These are phyloP conservation scores for Eumerus sabulonum DNA, from an alignment of 2,888 invertebrate genomes.

Conservation along the genomic window DNA sequence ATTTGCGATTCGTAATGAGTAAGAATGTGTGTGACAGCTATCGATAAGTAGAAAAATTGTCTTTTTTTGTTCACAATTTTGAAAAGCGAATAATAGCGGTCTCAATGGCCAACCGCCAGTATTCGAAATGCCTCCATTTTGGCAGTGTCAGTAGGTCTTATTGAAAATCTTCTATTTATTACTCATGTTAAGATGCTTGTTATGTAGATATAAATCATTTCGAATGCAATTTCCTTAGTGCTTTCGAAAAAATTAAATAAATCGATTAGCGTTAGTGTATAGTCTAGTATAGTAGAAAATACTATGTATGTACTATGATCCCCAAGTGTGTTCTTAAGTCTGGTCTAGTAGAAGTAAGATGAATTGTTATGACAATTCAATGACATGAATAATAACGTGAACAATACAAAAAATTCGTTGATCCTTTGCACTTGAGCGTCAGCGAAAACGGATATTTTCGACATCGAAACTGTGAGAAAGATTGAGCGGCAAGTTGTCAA, in stretches of 20 bases:
- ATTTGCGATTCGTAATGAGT: constrained; percentile 24
- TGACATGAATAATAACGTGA: constrained; percentile 19
- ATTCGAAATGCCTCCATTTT: constrained; percentile 55
- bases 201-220: not conserved
- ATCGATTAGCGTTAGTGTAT: constrained; percentile 7
- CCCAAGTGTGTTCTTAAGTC: constrained; percentile 3
- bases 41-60: constrained; percentile 44
- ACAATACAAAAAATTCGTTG: constrained; percentile 39
- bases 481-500: no score
- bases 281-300: constrained; percentile 13
- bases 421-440: constrained; percentile 32
- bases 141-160: constrained; percentile 50
- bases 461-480: no score
- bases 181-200: not conserved
- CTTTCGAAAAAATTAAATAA: constrained; percentile 3
- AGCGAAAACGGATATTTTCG: constrained; percentile 20
- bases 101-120: constrained; percentile 8
- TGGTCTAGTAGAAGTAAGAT: constrained; percentile 1
- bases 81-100: constrained; percentile 15
- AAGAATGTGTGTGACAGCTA: constrained; percentile 7
- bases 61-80: constrained; percentile 23
- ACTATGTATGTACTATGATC: constrained; percentile 5
- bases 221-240: constrained; percentile 27
- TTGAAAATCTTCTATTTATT: not conserved
- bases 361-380: constrained; percentile 18